A percentile compares a stretch with the other conserved stretches of the same genome.
phyloP scores from a whole-genome alignment of 2,797 vertebrate species.

The Chiloscyllium punctatum region DNA sequence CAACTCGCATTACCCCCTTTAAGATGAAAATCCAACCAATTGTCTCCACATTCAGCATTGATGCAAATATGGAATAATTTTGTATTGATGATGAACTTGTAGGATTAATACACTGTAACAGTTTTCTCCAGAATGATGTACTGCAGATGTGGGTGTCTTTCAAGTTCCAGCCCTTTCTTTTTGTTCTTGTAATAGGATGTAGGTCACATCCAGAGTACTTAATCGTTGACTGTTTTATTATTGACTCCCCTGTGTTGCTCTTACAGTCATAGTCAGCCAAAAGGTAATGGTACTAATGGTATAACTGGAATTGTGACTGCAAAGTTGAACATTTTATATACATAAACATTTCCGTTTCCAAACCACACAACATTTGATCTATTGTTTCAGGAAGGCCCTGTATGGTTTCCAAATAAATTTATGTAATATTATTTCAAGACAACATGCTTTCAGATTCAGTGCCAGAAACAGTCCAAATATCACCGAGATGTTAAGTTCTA shows the following conservation, averaged over 20 bases:
- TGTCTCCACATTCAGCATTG: not conserved
- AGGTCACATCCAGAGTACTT: not conserved
- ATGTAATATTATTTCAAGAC: not conserved
- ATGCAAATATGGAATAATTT: not conserved
- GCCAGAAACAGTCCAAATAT: not conserved
- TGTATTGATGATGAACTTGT: not conserved
- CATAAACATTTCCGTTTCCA: slow-evolving; percentile 16
- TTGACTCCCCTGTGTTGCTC: not conserved
- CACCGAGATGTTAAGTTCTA: not conserved
- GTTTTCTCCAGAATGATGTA: not conserved
- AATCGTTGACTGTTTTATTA: not conserved
- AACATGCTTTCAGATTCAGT: not conserved
- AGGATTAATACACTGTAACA: not conserved
- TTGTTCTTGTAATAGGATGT: not conserved
- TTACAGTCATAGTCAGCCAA: not conserved
- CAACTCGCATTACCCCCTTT: no score
- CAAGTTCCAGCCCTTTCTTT: not conserved
- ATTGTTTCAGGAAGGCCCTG: not conserved
- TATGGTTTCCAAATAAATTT: not conserved
- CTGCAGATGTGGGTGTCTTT: not conserved
- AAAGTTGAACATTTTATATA: not conserved
- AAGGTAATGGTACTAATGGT: not conserved
- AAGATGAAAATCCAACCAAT: not conserved
- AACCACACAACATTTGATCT: not conserved
- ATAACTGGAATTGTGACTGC: not conserved